Evolutionary conservation across 2,797 vertebrate species (phyloP).

Genomic region (Toxotes lorentzi): DNA sequence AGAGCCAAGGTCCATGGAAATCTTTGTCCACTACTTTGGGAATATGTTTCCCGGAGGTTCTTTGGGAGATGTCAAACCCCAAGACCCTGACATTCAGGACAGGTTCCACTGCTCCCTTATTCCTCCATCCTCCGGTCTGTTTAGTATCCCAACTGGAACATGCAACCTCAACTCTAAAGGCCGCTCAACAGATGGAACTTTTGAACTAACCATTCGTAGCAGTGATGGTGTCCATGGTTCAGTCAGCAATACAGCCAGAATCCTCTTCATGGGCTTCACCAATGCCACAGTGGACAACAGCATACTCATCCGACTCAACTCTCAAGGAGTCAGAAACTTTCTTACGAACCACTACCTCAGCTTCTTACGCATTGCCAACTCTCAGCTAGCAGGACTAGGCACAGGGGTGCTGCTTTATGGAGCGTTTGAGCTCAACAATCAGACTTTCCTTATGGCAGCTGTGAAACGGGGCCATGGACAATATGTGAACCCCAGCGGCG

Average conservation of each 20-base stretch:
- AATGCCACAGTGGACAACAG: constrained; percentile 97
- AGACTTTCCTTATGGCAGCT: constrained; percentile 93
- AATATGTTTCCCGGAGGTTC: constrained; percentile 94
- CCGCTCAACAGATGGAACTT: constrained; percentile 92
- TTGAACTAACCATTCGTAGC: constrained; percentile 92
- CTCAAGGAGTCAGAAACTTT: constrained; percentile 88
- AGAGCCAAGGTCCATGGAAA: constrained; percentile 91
- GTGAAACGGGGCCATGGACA: constrained; percentile 90
- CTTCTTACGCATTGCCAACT: constrained; percentile 92
- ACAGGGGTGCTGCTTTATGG: constrained; percentile 93
- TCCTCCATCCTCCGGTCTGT: constrained; percentile 91
- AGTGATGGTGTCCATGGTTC: constrained; percentile 92
- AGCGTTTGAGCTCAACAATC: constrained; percentile 90
- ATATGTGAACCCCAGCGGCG: constrained; percentile 94
- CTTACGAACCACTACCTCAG: constrained; percentile 94
- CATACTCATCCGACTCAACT: constrained; percentile 90
- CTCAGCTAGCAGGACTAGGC: constrained; percentile 94
- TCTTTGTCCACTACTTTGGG: constrained; percentile 96
- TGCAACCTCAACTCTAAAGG: constrained; percentile 92
- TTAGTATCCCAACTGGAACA: constrained; percentile 90
- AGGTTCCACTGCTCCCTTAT: constrained; percentile 94
- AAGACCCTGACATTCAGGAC: constrained; percentile 94
- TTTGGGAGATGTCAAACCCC: constrained; percentile 92
- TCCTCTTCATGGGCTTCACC: constrained; percentile 91
- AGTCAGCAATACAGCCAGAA: constrained; percentile 89